Percentiles rank a stretch among this genome's conserved stretches.
Evolutionary conservation across 2,888 invertebrate species (phyloP).

Genomic region (Ophion ventricosus): DNA sequence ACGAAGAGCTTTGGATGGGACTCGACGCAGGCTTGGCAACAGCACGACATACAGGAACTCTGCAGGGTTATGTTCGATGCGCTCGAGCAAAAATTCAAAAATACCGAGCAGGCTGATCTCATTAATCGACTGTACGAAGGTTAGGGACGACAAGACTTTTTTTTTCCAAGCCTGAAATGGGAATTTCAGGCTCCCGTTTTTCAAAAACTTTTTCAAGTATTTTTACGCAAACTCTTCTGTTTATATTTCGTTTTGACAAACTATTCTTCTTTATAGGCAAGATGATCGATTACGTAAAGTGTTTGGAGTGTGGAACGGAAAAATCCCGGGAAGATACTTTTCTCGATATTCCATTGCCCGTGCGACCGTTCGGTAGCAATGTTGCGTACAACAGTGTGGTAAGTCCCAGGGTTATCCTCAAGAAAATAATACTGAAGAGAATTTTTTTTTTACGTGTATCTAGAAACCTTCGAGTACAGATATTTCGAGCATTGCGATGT

Average conservation of each 20-base stretch:
- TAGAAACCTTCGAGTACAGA: background rate
- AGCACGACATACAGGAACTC: constrained; percentile 95
- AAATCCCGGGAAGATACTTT: constrained; percentile 93
- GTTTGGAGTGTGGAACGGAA: constrained; percentile 92
- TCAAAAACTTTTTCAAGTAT: background rate
- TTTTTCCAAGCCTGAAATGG: background rate
- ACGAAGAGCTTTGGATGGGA: constrained; percentile 96
- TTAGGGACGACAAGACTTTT: constrained; percentile 72
- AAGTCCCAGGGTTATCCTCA: constrained; percentile 74
- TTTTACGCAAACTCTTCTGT: background rate
- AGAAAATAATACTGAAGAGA: background rate
- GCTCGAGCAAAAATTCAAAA: constrained; percentile 92
- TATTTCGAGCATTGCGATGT: background rate
- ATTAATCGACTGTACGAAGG: constrained; percentile 92
- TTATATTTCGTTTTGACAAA: constrained; percentile 9
- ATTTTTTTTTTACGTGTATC: background rate
- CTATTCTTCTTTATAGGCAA: constrained; percentile 83
- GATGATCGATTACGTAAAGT: constrained; percentile 95
- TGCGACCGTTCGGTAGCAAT: constrained; percentile 91
- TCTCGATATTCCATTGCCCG: constrained; percentile 93
- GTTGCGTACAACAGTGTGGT: constrained; percentile 91
- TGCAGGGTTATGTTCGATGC: constrained; percentile 96
- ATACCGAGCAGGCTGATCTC: constrained; percentile 91
- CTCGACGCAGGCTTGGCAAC: constrained; percentile 94
- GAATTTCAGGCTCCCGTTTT: background rate